Conservation (phyloP, 2,888 invertebrate genomes). For the Drosophila bunnanda region DNA sequence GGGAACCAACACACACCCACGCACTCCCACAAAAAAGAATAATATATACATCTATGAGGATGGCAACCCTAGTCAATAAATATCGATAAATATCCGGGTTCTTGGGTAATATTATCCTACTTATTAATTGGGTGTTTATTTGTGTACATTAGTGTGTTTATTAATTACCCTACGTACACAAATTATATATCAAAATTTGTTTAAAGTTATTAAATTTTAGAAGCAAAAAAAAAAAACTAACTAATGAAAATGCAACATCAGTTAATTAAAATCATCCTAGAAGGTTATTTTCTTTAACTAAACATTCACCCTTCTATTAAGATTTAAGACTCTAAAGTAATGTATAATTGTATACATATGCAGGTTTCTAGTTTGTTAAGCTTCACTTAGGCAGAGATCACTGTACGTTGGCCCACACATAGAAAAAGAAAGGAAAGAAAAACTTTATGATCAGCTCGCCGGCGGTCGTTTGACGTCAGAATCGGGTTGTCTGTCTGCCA, state of each 20-base stretch:
- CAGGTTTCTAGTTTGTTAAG: neutral
- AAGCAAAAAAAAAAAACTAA: neutral
- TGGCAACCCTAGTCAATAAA: slow-evolving; percentile 59
- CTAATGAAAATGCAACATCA: neutral
- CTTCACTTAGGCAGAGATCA: neutral
- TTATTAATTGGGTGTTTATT: no score
- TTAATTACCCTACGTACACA: no score
- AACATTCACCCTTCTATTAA: neutral
- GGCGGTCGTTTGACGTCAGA: slow-evolving; percentile 43
- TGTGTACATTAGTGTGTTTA: no score
- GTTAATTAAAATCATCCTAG: neutral
- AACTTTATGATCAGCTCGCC: slow-evolving; percentile 36
- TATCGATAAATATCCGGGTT: neutral
- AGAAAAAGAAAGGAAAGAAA: slow-evolving; percentile 2
- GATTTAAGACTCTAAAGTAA: neutral
- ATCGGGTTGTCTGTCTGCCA: slow-evolving; percentile 33
- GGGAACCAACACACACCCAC: slow-evolving; percentile 48
- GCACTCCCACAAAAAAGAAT: slow-evolving; percentile 24
- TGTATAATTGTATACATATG: no score
- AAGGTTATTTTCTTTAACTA: no score
- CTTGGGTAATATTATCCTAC: no score
- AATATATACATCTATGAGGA: neutral
- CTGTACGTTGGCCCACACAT: slow-evolving; percentile 7
- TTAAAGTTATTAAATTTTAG: neutral
- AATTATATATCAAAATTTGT: neutral